Evolutionary conservation across 2,113 vertebrate genomes (phyloP).

Genomic region (Rhynchomys soricoides): DNA sequence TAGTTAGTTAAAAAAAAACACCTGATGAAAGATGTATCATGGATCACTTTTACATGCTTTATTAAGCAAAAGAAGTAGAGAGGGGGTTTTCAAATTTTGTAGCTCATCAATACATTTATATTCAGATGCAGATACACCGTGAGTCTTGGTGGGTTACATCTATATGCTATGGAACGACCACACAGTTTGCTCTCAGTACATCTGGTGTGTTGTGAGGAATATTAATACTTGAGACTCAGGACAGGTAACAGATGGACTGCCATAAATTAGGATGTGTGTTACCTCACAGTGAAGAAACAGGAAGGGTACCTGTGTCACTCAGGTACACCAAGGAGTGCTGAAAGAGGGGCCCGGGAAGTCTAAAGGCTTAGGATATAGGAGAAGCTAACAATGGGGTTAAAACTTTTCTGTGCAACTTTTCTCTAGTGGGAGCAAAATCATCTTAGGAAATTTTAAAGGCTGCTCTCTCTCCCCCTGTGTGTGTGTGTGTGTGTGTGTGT

Average conservation of each 20-base stretch:
- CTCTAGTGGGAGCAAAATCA: neutral
- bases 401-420: neutral
- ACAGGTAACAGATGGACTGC: neutral
- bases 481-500: neutral
- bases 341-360: neutral
- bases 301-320: neutral
- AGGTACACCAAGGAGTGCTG: neutral
- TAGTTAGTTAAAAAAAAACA: accelerated
- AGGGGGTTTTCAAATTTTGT: neutral
- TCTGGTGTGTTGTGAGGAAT: neutral
- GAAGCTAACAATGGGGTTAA: neutral
- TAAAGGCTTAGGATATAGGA: neutral
- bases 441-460: constrained; percentile 23
- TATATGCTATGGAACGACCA: neutral
- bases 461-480: neutral
- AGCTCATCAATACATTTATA: neutral
- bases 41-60: neutral
- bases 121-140: neutral
- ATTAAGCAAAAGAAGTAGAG: neutral
- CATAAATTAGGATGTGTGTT: neutral
- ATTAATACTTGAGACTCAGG: neutral
- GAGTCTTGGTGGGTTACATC: neutral
- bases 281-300: neutral
- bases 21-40: neutral
- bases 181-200: neutral